Evolutionary conservation across 1,140 invertebrate genomes (phyloP), one percentile per base, ranked within the genome.

Genomic region (Diploscapter pachys): DNA sequence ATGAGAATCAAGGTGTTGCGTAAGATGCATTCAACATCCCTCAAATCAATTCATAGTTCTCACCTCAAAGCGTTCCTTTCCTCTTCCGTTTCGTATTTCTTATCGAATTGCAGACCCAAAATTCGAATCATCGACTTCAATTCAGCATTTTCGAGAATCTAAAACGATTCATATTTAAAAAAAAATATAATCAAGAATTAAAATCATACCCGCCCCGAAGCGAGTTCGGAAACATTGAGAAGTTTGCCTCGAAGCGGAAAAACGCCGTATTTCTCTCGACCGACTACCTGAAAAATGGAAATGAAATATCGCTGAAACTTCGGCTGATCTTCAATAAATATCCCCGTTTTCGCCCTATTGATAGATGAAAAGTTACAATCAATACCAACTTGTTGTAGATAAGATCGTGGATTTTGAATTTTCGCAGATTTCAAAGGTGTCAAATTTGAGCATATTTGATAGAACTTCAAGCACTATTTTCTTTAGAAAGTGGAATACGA

Each of bases 11-110:
- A 31, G 31, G 31, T 31, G 31, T 31, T 31, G 31, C 31, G 31
- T 31, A 31, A 31, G 31, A 31, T 31, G 31, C 31, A 31, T 31
- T 31, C 31, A 31, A 98, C 96, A 97, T 99, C 96, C 76, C 95
- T 96, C 96, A 99, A 98, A 73, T 99, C 98, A 96, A 99, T 98
- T 5, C 98, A 87, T 88, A 93, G 93, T 63, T 94, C 94, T 86
- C 98, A 98, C 64, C 96, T 89, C 4, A 99, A 88, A 0, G 91
- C 59, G 70, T 92, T 90, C 85, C 98, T 99, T 83, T 96, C 96
- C 84, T 94, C 94, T 81, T 97, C 96, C 3, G 89, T 89, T 71
- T 92, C 90, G 85, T 99, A 99, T 83, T 96, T 96, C 84, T 94
- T 94, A 81, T 97, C 96, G 83, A 98, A 98, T 84, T 96, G 91